Percentiles rank a stretch among this genome's conserved stretches.
phyloP scores from a whole-genome alignment of 2,888 invertebrate genomes.

The Cotesia congregata region DNA sequence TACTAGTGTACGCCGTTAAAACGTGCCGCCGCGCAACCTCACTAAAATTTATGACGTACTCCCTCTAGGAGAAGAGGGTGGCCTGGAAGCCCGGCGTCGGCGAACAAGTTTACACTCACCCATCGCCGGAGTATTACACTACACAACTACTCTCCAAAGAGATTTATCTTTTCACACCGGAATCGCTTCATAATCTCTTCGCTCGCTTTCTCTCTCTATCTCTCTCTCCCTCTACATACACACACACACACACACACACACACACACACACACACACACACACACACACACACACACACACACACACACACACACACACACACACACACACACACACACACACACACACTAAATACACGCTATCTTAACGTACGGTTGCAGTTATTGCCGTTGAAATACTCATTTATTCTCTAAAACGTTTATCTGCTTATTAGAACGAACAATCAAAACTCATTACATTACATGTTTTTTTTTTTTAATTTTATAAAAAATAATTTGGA shows the following conservation, averaged over 20 bases:
- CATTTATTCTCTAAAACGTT: too few species aligned
- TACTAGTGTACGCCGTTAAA: constrained; percentile 39
- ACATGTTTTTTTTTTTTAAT: background rate
- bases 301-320: too few species aligned
- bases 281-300: too few species aligned
- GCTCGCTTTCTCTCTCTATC: too few species aligned
- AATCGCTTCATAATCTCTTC: background rate
- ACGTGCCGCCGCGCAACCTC: constrained; percentile 58
- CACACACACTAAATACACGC: too few species aligned
- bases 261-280: too few species aligned
- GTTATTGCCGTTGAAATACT: too few species aligned
- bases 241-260: too few species aligned
- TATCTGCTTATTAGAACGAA: background rate
- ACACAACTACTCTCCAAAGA: constrained; percentile 1
- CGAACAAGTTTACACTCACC: constrained; percentile 34
- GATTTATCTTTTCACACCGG: background rate
- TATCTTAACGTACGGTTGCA: too few species aligned
- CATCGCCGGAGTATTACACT: constrained; percentile 26
- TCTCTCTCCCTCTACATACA: too few species aligned
- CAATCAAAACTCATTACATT: constrained; percentile 7
- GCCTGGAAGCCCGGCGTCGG: constrained; percentile 37
- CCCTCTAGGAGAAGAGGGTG: constrained; percentile 37
- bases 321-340: too few species aligned
- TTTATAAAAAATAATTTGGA: too few species aligned
- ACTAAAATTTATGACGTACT: constrained; percentile 55